Evolutionary conservation across 1,140 invertebrate genomes (phyloP).

Genomic region (Halesus radiatus): DNA sequence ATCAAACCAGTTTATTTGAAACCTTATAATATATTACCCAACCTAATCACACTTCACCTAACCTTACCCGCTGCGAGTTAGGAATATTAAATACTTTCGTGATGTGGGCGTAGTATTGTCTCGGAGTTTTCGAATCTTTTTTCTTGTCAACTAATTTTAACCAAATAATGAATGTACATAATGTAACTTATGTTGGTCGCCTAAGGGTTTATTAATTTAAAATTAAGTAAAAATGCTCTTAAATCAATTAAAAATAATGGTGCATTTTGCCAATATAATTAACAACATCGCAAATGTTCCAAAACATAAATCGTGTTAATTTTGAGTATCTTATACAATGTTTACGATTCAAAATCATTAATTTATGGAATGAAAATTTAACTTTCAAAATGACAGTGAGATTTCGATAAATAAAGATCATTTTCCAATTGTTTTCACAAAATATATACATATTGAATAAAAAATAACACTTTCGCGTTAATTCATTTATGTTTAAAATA

Average conservation of each 20-base stretch:
- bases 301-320: neutral
- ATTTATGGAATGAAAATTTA: too few species aligned
- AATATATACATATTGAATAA: neutral
- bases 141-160: constrained; percentile 1
- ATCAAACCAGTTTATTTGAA: too few species aligned
- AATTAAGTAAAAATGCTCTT: neutral
- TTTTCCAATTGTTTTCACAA: too few species aligned
- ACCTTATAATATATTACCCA: too few species aligned
- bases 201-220: constrained; percentile 26
- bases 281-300: neutral
- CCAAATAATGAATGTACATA: neutral
- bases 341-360: too few species aligned
- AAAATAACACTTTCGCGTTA: neutral
- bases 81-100: too few species aligned
- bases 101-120: too few species aligned
- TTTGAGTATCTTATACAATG: neutral
- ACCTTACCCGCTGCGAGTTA: too few species aligned
- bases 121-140: neutral
- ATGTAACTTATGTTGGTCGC: constrained; percentile 2
- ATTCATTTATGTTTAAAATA: neutral
- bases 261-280: neutral
- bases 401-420: too few species aligned
- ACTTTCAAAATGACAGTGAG: too few species aligned
- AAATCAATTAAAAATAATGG: neutral
- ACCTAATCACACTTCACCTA: too few species aligned